phyloP scores from a whole-genome alignment of 2,113 vertebrate species.

The Toxotes chatareus region DNA sequence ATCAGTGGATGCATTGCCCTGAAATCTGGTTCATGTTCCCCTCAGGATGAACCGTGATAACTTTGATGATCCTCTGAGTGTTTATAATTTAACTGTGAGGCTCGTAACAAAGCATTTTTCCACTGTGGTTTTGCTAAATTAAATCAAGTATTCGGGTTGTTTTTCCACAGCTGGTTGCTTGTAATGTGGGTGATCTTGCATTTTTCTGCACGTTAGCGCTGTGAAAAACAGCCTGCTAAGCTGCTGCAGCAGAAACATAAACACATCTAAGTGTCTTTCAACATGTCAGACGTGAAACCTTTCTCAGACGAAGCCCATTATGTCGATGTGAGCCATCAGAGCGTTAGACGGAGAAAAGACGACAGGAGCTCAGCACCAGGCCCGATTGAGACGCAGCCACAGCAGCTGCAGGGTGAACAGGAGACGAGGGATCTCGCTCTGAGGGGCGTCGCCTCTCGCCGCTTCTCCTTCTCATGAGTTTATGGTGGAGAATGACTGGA shows the following conservation, averaged over 20 bases:
- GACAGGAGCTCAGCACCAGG: no score
- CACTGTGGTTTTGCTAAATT: neutral
- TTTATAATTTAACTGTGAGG: neutral
- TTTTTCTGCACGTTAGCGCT: neutral
- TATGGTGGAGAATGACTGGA: conserved; percentile 77
- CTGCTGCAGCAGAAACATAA: neutral
- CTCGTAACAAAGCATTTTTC: neutral
- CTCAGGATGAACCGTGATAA: neutral
- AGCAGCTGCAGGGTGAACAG: neutral
- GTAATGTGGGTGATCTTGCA: neutral
- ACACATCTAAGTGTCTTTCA: conserved; percentile 4
- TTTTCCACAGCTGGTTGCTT: neutral
- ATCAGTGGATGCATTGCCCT: no score
- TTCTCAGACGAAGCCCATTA: neutral
- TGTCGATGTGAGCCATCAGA: neutral
- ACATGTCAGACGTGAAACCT: conserved; percentile 25
- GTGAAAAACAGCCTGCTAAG: neutral
- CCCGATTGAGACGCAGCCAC: neutral
- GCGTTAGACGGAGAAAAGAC: neutral
- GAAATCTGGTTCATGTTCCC: neutral
- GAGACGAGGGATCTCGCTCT: neutral
- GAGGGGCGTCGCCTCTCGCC: conserved; percentile 36
- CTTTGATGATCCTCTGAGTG: neutral
- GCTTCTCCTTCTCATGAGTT: conserved; percentile 57
- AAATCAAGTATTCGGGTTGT: neutral